Percentiles rank a stretch among this genome's conserved stretches.
Evolutionary conservation across 2,888 invertebrate species (phyloP).

Genomic region (Teleiodes luculella): DNA sequence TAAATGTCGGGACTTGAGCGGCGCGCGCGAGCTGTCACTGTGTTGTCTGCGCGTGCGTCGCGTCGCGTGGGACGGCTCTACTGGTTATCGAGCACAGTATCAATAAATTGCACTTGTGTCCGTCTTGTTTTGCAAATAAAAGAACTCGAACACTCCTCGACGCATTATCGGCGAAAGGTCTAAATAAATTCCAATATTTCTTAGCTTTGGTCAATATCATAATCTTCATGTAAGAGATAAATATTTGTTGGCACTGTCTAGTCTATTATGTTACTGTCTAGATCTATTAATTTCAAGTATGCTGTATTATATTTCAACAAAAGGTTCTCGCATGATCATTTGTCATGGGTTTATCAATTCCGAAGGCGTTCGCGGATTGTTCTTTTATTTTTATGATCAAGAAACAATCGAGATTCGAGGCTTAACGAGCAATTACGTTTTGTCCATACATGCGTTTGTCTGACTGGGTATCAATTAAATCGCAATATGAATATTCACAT

Average conservation of each 20-base stretch:
- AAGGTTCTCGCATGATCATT: slow-evolving; percentile 33
- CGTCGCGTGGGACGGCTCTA: slow-evolving; percentile 68
- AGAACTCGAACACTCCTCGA: slow-evolving; percentile 52
- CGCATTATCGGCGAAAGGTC: slow-evolving; percentile 68
- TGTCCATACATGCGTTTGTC: slow-evolving; percentile 54
- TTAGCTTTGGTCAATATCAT: slow-evolving; percentile 54
- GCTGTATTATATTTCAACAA: too few relatives aligned
- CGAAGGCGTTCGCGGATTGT: slow-evolving; percentile 37
- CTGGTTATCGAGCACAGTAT: slow-evolving; percentile 71
- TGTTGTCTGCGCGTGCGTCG: slow-evolving; percentile 32
- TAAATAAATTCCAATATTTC: slow-evolving; percentile 70
- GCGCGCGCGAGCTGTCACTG: slow-evolving; percentile 48
- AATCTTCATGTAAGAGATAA: slow-evolving; percentile 37
- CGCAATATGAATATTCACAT: slow-evolving; percentile 69
- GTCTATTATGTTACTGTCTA: slow-evolving; percentile 22
- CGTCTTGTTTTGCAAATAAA: slow-evolving; percentile 68
- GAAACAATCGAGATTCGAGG: slow-evolving; percentile 67
- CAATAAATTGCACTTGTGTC: slow-evolving; percentile 75
- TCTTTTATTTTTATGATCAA: slow-evolving; percentile 68
- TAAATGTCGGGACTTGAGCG: slow-evolving; percentile 37
- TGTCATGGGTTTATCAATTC: slow-evolving; percentile 43
- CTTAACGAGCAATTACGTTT: slow-evolving; percentile 75
- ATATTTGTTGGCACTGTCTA: slow-evolving; percentile 27
- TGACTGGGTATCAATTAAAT: slow-evolving; percentile 66
- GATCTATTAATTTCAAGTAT: too few relatives aligned